Evolutionary conservation across 1,140 invertebrate genomes (phyloP), one percentile per base, ranked within the genome.

Genomic region (Rhopalosiphum padi): DNA sequence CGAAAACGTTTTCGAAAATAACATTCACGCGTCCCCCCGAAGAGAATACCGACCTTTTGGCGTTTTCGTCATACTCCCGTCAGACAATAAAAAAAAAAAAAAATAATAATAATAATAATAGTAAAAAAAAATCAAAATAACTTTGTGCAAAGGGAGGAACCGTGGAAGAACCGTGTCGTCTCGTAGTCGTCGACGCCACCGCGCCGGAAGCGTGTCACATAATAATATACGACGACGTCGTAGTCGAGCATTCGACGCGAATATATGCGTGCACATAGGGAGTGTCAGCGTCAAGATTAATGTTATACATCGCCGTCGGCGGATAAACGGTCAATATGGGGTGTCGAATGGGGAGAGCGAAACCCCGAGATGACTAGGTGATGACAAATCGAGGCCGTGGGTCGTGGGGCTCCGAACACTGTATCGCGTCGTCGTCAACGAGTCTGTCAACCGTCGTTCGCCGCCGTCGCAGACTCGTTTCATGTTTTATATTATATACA

Each of bases 261-360:
- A 46, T 86, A 43, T 86, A 41, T 86, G 41, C 43, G 25, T 46
- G 22, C 43, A 86, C 85, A 30, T 55, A 23, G 88, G 88, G 88
- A 89, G 51, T 53, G 88, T 89, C 88, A 89, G 48, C 37, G 22
- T 55, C 35, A 55, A 89, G 88, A 89, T 89, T 89, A 89, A 89
- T 89, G 88, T 89, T 55, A 35, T 55, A 55, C 22, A 46, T 51
- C 21, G 51, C 30, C 51, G 22, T 53, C n/a, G 51, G 88, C 37
- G 88, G 22, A 55, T 89, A 89, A 89, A 89, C 88, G 88, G 48
- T 89, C 48, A 89, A 89, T 55, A 25, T 88, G 46, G 87, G 87
- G 87, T 88, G 87, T 88, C 87, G 87, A 51, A 48, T 22, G n/a
- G 48, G 35, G 48, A 11, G 51, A 55, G 35, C 37, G 35, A 25